A percentile compares a stretch with the other conserved stretches of the same genome.
Evolutionary conservation across 1,140 invertebrate species (phyloP).

Genomic region (Orchestia grillus): DNA sequence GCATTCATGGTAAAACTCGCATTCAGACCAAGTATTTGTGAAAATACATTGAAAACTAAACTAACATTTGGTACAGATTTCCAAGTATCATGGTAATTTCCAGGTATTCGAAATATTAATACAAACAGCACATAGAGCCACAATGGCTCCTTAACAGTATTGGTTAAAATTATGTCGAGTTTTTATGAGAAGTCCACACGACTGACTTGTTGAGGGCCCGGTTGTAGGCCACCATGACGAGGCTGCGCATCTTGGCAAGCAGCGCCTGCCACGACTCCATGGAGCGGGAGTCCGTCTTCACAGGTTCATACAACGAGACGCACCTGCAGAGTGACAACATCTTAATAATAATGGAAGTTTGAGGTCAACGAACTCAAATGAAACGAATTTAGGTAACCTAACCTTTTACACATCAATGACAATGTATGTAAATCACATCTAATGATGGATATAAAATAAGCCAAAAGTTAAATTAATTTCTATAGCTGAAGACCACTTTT

Average conservation of each 20-base stretch:
- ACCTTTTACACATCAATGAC: neutral
- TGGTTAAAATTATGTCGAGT: neutral
- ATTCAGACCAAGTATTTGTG: too few species aligned
- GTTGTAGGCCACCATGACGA: slow-evolving; percentile 90
- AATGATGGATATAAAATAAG: neutral
- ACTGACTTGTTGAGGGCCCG: slow-evolving; percentile 77
- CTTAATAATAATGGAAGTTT: too few species aligned
- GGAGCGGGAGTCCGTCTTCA: slow-evolving; percentile 87
- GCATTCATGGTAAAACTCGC: too few species aligned
- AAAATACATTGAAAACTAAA: too few species aligned
- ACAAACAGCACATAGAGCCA: neutral
- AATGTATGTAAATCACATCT: neutral
- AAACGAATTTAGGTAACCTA: neutral
- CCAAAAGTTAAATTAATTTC: neutral
- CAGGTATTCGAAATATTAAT: neutral
- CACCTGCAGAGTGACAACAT: slow-evolving; percentile 76
- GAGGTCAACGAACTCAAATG: too few species aligned
- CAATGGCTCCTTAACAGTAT: neutral
- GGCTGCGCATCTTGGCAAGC: slow-evolving; percentile 83
- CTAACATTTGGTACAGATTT: too few species aligned
- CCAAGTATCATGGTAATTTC: too few species aligned
- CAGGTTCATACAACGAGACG: slow-evolving; percentile 90
- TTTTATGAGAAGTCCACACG: neutral
- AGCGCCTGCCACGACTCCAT: slow-evolving; percentile 90
- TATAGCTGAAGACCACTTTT: neutral